Evolutionary conservation across 35 echinoderm and acorn worm species (phyloP), one percentile per base, ranked within the genome.

Genomic region (Apostichopus japonicus): DNA sequence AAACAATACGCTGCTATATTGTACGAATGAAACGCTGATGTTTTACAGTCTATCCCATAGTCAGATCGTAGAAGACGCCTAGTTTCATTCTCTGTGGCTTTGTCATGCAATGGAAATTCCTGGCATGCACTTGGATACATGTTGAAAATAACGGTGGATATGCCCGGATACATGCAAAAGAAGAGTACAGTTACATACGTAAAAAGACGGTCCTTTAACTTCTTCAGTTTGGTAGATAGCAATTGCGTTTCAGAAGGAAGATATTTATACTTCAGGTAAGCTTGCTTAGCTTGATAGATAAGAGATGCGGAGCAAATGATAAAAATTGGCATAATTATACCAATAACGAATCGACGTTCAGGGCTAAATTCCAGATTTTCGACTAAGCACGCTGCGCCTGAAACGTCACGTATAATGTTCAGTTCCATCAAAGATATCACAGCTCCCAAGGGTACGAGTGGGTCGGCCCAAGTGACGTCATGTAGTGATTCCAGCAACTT

Each of bases 121-220:
- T 58, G 54, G 59, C 81, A 84, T 53, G 81, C 54, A 57, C 54
- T 84, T 8, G 81, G 81, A 21, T 84, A 84, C 81, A 84, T 84
- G 81, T 57, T 84, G 54, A 84, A 84, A 58, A 84, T 84, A 51
- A 84, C 57, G 5, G 81, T 84, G 55, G 81, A 84, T 16, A 84
- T 59, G 59, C 57, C 57, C 57, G 81, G 81, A 57, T 84, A 84
- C 17, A 84, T 56, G 17, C 17, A 84, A n/a, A 84, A 84, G 14
- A 84, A 58, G 5, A 84, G 5, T 10, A 84, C 81, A 13, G 54
- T 58, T 16, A 57, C 16, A 15, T 84, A 84, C 21, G 81, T 57
- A 16, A 84, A 21, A 14, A 84, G 53, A 17, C 81, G 81, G 16
- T 17, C 54, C 54, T 84, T 84, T 4, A 84, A 10, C 57, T 58